These are phyloP conservation scores for Parasteatoda tepidariorum DNA, from an alignment of 1,140 invertebrate species.

Conservation along the genomic window DNA sequence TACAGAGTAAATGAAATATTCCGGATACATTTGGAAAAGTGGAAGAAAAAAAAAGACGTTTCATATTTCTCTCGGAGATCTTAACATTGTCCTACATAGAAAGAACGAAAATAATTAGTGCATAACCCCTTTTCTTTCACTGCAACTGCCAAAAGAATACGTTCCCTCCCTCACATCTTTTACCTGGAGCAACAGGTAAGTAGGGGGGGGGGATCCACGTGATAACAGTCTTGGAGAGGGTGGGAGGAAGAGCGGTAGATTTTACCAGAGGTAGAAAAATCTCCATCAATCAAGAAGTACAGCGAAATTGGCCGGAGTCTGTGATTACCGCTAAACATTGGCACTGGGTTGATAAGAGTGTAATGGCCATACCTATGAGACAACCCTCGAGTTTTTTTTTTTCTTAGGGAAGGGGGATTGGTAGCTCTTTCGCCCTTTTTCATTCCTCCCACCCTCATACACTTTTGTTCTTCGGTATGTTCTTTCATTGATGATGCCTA, in stretches of 20 bases:
- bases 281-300: conserved; percentile 28
- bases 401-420: neutral
- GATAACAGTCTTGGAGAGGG: conserved; percentile 14
- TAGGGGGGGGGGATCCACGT: conserved; percentile 18
- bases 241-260: neutral
- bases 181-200: conserved; percentile 42
- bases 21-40: neutral
- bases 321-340: conserved; percentile 61
- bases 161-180: neutral
- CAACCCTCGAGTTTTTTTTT: conserved; percentile 32
- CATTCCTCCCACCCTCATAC: conserved; percentile 15
- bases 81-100: no score
- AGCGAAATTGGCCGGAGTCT: conserved; percentile 58
- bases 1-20: neutral
- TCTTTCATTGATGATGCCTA: conserved; percentile 50
- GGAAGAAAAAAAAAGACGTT: neutral
- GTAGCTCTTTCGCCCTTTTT: neutral
- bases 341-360: conserved; percentile 59
- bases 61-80: no score
- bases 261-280: conserved; percentile 46
- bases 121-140: no score
- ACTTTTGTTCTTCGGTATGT: conserved; percentile 49
- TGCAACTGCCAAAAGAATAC: no score
- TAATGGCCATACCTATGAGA: conserved; percentile 35
- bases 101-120: no score